Evolutionary conservation across 2,113 vertebrate species (phyloP), one percentile per base, ranked within the genome.

Genomic region (Crotophaga sulcirostris): DNA sequence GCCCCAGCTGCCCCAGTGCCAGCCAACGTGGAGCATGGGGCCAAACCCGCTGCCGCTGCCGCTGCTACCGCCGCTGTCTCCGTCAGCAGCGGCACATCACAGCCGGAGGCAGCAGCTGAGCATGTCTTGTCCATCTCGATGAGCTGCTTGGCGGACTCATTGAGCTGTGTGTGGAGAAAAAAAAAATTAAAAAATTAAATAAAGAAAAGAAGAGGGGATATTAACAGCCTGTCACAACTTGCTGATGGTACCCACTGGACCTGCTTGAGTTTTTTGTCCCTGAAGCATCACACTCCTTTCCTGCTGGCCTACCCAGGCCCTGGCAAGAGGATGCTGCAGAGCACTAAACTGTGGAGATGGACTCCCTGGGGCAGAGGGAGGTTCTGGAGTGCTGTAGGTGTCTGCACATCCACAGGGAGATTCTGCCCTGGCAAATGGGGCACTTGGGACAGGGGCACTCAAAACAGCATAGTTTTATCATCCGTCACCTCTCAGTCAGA

Each of bases 71-170:
- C 89, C 4, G 36, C 73, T 0, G 90, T 64, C 73, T 95, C 94
- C 0, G 60, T 25, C 0, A 97, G 94, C 90, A 98, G 72, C 2
- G 98, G 97, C 18, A 98, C 51, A 25, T 99, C 98, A 5, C 98
- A 98, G 90, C 98, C 97, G 0, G 98, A 98, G 7, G 96, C 98
- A 0, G 97, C 85, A 6, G 97, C 94, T 1, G 89, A 96, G 49
- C 97, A 97, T 0, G 98, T 98, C 97, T 99, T 99, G 98, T 99
- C 99, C 95, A 99, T 99, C 97, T 99, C 99, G 78, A 99, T 99
- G 94, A 99, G 97, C 98, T 99, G 99, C 97, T 99, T 99, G 89
- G 99, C 99, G 0, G 99, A 99, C 95, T 99, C 99, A 8, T 99
- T 99, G 93, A 99, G 98, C 99, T 99, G 96, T 11, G 49, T 18